These are phyloP conservation scores for Atta texana DNA, from an alignment of 1,140 invertebrate species.

Conservation along the genomic window DNA sequence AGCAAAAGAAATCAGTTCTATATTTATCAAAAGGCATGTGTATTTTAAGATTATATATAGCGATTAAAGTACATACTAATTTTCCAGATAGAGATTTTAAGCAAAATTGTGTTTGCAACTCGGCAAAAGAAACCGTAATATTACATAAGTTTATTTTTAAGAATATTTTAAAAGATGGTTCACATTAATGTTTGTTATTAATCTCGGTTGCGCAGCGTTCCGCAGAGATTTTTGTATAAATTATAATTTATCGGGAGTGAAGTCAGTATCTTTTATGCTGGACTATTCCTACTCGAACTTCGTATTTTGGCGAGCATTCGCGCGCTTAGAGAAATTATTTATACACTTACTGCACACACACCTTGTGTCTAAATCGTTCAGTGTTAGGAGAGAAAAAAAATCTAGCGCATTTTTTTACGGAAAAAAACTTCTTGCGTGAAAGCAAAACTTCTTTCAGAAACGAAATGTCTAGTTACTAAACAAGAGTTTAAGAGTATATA, in stretches of 20 bases:
- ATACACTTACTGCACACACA: slow-evolving; percentile 61
- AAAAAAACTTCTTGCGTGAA: slow-evolving; percentile 63
- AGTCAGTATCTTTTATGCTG: slow-evolving; percentile 81
- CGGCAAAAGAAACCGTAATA: not conserved
- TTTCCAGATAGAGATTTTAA: not conserved
- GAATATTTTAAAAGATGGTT: slow-evolving; percentile 31
- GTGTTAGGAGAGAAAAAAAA: not conserved
- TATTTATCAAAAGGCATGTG: slow-evolving; percentile 8
- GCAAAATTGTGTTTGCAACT: slow-evolving; percentile 12
- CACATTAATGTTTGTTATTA: slow-evolving; percentile 10
- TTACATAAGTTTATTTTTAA: slow-evolving; percentile 46
- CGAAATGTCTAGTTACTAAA: slow-evolving; percentile 73
- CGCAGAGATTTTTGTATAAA: slow-evolving; percentile 70
- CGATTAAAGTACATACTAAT: not conserved
- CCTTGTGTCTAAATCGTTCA: slow-evolving; percentile 61
- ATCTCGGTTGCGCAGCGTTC: slow-evolving; percentile 66
- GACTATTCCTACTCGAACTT: slow-evolving; percentile 76
- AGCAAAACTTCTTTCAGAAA: slow-evolving; percentile 64
- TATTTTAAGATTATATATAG: not conserved
- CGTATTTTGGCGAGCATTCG: slow-evolving; percentile 68
- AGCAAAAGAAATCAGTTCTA: not conserved
- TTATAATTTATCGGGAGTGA: slow-evolving; percentile 76
- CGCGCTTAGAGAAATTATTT: slow-evolving; percentile 79
- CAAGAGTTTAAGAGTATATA: slow-evolving; percentile 69
- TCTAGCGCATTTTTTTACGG: slow-evolving; percentile 64